Base-by-base conservation (phyloP, 2,888 invertebrate genomes). In the Meloe dianella region DNA sequence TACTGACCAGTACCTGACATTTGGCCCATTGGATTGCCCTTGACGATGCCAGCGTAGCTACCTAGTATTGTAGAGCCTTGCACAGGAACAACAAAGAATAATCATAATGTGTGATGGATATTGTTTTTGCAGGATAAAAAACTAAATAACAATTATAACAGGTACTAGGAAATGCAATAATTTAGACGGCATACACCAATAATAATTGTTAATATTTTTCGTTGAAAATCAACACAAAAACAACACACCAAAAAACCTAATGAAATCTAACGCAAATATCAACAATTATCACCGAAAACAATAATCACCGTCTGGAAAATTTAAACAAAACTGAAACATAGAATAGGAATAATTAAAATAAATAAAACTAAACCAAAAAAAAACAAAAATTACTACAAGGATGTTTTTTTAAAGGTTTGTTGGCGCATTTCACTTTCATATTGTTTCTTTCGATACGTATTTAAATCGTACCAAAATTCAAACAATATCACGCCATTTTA, bases 21-120 rank as follows among this genome's bases (percentile, higher is more conserved):
- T 87, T 87, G 86, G 87, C 89, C 89, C 85, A 90, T 89, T 85
- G 91, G 90, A 81, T 91, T 90, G 85, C 94, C 94, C 86, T 93
- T 92, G 86, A 95, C 89, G 85, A 94, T 93, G 87, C 93, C 92
- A 85, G 95, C 94, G 91, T 95, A 95, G 88, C 93, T 90, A 89
- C 88, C 87, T 87, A 83, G 83, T 81, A 84, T 82, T 77, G 80
- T 74, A 78, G 81, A 78, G 83, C 84, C 84, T 84, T 84, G 84
- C 83, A 38, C 38, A 38, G 80, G 81, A 83, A 83, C 51, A 51
- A 51, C 81, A 83, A 77, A 81, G 79, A 83, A 80, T 38, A 77
- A 75, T 73, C 66, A 73, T 75, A 75, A 78, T 77, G 79, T 80
- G 77, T 79, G 77, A 76, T 77, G 80, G 79, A 79, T 78, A 77